Base-by-base conservation (phyloP, 2,113 vertebrate genomes). In the Atractosteus spatula region DNA sequence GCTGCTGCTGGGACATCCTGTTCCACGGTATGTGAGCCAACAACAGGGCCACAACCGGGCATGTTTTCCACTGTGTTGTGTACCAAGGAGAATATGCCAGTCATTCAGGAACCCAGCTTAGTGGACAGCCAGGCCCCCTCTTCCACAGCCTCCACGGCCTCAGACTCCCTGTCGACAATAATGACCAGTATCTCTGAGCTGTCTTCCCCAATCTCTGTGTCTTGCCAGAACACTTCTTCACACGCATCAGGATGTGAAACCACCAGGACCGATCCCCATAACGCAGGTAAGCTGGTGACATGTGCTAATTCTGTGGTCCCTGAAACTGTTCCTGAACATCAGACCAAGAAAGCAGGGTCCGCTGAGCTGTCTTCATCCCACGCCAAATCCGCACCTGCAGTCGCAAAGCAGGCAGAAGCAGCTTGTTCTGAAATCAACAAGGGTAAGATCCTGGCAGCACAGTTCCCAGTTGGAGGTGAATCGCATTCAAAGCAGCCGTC, bases 371-470 rank as follows among this genome's bases (percentile, higher is more conserved):
- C 84, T 4, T 67, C 71, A 13, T 84, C 82, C 55, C 80, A 75
- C 29, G 51, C 71, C 62, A 63, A 72, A 10, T 67, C 67, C 43
- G 41, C 43, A 4, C 41, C 81, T n/a, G 42, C 77, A 14, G 83
- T 83, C 51, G 63, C 76, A 56, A 91, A 89, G 76, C 54, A 61
- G 12, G 13, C 72, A 10, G 70, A 70, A 13, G 74, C 64, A 72
- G 72, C 13, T 10, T 42, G 8, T 7, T 71, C 59, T n/a, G 68
- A 71, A 62, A 71, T 62, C n/a, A 16, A 41, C 68, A 69, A 62
- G 14, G 56, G 42, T 47, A 62, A 62, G 14, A 62, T 29, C 7
- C 17, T 3, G 17, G 8, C 59, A 6, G 14, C 7, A 1, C 59
- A 62, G 17, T 62, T 62, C 7, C 13, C 14, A 6, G 6, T 13